Base-by-base conservation (phyloP, 2,888 invertebrate species). In the Lepidochrysops patricia region DNA sequence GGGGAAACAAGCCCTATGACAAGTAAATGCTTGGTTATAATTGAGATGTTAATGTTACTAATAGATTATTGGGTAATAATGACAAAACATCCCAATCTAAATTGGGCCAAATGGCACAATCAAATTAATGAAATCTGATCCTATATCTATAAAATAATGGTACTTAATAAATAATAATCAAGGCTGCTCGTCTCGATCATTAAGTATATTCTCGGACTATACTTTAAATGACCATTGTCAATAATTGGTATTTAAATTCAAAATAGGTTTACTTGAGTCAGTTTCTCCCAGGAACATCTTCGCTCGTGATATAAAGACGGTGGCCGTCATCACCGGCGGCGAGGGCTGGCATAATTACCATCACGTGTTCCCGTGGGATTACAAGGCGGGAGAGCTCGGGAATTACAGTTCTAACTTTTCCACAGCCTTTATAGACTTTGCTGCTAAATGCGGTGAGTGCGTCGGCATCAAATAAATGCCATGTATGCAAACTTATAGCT, bases 261-360 rank as follows among this genome's bases (percentile, higher is more conserved):
- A n/a, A 57, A 7, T 57, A 9, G 29, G 2, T 5, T 19, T 43
- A 9, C 0, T 9, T 43, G 1, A 9, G 9, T 1, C 9, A 19
- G 6, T 26, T 5, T 50, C 1, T 79, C 80, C 0, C 78, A 92
- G 92, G 66, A 80, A 85, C 62, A 93, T 94, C 72, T 92, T 92
- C 68, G 92, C 96, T 0, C 92, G 93, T 1, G 94, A 96, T 75
- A 94, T 93, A 72, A 78, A 86, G 62, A 70, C 88, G 0, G 94
- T 96, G 0, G 92, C 93, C 0, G 78, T 93, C 7, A 80, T 91
- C 37, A 93, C 95, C 0, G 88, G 93, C 56, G 94, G 95, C 23
- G 94, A 95, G 74, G 96, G 96, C 12, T 96, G 95, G 94, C 96
- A 96, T 80, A 96, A 96, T 84, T 96, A 96, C 78, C 96, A 96